Evolutionary conservation across 1,140 invertebrate genomes (phyloP), one percentile per base, ranked within the genome.

Genomic region (Artemia franciscana): DNA sequence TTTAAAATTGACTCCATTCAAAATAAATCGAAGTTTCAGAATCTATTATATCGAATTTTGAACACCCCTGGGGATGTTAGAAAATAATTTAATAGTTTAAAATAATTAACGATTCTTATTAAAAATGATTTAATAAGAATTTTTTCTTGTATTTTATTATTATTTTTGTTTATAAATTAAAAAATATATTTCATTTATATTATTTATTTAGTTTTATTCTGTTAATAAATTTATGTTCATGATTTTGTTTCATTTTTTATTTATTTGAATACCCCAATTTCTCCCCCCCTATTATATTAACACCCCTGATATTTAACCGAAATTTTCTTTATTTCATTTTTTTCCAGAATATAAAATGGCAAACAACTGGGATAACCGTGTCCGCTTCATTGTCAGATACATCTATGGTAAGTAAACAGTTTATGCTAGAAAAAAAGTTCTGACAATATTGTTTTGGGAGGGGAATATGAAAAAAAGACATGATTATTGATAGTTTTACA

Each of bases 361-460:
- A 24, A 85, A 84, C 73, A 80, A 78, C 70, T 87, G 84, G 84
- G 81, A 86, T 69, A 86, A 84, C 75, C 78, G 84, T 68, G 84
- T 86, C 64, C 79, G 78, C 68, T 87, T 86, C 71, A 81, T 87
- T 68, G 83, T 86, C 62, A 80, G 79, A 71, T 83, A 82, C 72
- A 78, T 86, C 67, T 86, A 85, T 70, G 84, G 84, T 86, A 74
- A 78, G 81, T 77, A 51, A 15, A 51, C n/a, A n/a, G n/a, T n/a
- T n/a, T n/a, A n/a, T n/a, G n/a, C n/a, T n/a, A n/a, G n/a, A n/a
- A n/a, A n/a, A n/a, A n/a, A n/a, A n/a, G n/a, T n/a, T n/a, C n/a
- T n/a, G n/a, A n/a, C n/a, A n/a, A n/a, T n/a, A n/a, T n/a, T n/a
- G n/a, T n/a, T n/a, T n/a, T n/a, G n/a, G n/a, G n/a, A n/a, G n/a